Evolutionary conservation across 1,140 invertebrate species (phyloP).

Genomic region (Dinoponera quadriceps): DNA sequence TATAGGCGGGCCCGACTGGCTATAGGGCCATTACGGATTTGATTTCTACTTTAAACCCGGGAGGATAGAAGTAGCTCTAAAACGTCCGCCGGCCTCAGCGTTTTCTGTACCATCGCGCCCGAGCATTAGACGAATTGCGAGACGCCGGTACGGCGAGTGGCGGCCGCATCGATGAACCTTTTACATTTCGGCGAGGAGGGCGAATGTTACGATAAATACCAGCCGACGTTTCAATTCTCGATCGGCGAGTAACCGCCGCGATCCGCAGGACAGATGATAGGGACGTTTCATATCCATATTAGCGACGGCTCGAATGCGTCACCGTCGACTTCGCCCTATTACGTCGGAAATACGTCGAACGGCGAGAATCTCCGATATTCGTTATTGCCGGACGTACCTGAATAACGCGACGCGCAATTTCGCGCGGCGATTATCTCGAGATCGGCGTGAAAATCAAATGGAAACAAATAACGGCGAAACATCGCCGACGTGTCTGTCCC

Average conservation of each 20-base stretch:
- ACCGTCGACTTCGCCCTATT: constrained; percentile 28
- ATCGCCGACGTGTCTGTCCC: too few relatives aligned
- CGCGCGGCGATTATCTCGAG: constrained; percentile 18
- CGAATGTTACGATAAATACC: constrained; percentile 32
- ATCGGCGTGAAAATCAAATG: not conserved
- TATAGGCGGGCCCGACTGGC: not conserved
- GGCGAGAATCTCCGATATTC: not conserved
- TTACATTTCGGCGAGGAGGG: constrained; percentile 33
- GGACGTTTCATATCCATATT: constrained; percentile 11
- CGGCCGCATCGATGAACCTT: constrained; percentile 47
- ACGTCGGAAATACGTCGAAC: constrained; percentile 25
- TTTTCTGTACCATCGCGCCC: constrained; percentile 53
- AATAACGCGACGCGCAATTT: constrained; percentile 28
- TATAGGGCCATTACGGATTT: constrained; percentile 74
- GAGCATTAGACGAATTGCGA: constrained; percentile 34
- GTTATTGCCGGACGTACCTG: not conserved
- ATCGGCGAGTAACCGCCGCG: constrained; percentile 11
- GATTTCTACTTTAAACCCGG: constrained; percentile 72
- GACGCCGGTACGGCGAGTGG: not conserved
- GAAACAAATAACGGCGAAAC: not conserved
- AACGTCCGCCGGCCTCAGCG: constrained; percentile 68
- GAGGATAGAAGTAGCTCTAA: constrained; percentile 65
- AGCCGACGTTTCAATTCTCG: constrained; percentile 34
- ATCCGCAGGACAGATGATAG: constrained; percentile 33
- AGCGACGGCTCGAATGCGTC: constrained; percentile 18